These are phyloP conservation scores for Hippocampus abdominalis DNA, from an alignment of 2,113 vertebrate genomes.

Conservation along the genomic window DNA sequence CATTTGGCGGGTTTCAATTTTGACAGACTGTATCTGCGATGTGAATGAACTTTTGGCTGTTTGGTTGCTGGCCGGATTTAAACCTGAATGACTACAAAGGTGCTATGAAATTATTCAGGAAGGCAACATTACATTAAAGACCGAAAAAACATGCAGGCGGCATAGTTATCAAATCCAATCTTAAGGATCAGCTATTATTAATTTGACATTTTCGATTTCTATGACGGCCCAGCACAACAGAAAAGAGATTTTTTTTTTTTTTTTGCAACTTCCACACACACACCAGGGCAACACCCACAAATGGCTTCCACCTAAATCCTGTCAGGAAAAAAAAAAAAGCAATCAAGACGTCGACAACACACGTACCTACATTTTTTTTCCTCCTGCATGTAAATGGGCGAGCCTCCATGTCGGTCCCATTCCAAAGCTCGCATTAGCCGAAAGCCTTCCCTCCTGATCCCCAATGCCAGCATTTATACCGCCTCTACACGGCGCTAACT, in stretches of 20 bases:
- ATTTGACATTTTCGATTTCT: background rate
- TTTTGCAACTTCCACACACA: background rate
- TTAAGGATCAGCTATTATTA: background rate
- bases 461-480: conserved; percentile 67
- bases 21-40: background rate
- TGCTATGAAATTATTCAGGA: background rate
- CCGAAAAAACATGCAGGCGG: background rate
- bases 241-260: background rate
- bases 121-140: background rate
- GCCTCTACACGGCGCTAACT: conserved; percentile 54
- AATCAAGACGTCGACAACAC: conserved; percentile 19
- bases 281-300: too few species aligned
- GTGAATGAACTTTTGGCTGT: background rate
- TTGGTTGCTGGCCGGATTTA: background rate
- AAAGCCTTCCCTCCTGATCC: conserved; percentile 26
- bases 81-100: background rate
- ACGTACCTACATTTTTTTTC: conserved; percentile 75
- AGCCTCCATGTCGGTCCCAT: conserved; percentile 70
- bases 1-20: background rate
- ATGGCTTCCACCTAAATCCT: too few species aligned
- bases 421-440: conserved; percentile 39
- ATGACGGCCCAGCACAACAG: background rate
- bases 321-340: background rate
- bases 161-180: background rate
- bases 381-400: conserved; percentile 67